Base-by-base conservation (phyloP, 1,140 invertebrate genomes). In the Aporrectodea caliginosa region DNA sequence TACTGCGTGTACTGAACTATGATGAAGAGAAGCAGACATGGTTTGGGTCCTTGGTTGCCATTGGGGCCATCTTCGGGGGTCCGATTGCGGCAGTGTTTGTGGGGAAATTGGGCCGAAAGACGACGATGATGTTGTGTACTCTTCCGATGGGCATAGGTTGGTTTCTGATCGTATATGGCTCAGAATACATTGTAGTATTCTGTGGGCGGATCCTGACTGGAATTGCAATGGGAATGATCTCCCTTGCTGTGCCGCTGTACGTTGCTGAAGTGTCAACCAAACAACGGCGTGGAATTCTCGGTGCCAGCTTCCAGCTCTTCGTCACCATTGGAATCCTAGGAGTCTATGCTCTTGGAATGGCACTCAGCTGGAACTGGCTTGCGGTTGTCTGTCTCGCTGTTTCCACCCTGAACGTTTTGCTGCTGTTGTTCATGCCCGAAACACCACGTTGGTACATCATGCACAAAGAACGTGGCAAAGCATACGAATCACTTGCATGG, bases 41-140 rank as follows among this genome's bases (percentile, higher is more conserved):
- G 95, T 93, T 97, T 78, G 94, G 94, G 68, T 94, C 94, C 78
- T 88, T 97, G 14, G 92, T 98, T 92, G 94, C 95, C 0, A 85
- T 97, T 76, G 93, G 93, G 79, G 95, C 94, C 1, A 90, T 94
- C 35, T 82, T 92, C 0, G 91, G 92, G 1, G 94, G 94, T 0
- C 84, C 95, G 0, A 1, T 78, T 16, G 80, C 75, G 30, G 80
- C n/a, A 68, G 16, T 68, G 0, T 35, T 78, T 16, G 75, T 77
- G 27, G 22, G 33, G 27, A 69, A 31, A 29, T 12, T 81, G 22
- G 80, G 80, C 16, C 35, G 75, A 14, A 81, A 81, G 34, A 33
- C 68, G 71, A 81, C 80, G n/a, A 32, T 81, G 16, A 81, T 81
- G 76, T 6, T 69, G n/a, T 35, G 34, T 72, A 72, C 32, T 58